Evolutionary conservation across 2,888 invertebrate species (phyloP).

Genomic region (Quadriops clusia): DNA sequence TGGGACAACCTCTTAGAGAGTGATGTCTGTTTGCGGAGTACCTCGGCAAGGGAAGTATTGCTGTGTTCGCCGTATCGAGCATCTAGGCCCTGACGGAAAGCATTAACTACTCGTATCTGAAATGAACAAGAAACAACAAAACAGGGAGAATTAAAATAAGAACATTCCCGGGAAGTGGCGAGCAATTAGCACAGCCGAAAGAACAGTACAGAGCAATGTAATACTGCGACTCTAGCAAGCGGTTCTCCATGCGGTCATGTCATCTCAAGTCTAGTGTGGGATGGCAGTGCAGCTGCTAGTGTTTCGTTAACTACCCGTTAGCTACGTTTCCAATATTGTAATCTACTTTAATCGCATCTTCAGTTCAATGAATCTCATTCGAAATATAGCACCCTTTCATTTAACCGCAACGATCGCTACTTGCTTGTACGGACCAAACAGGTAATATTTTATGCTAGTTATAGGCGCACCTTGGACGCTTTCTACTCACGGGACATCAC

Average conservation of each 20-base stretch:
- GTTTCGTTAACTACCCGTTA: too few relatives aligned
- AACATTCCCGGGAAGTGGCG: constrained; percentile 33
- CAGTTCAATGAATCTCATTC: too few relatives aligned
- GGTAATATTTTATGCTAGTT: too few relatives aligned
- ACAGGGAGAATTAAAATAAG: constrained; percentile 38
- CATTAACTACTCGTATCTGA: constrained; percentile 99
- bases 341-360: too few relatives aligned
- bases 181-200: constrained; percentile 36
- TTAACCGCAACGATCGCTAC: too few relatives aligned
- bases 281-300: too few relatives aligned
- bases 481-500: too few relatives aligned
- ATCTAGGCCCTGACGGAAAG: constrained; percentile 99
- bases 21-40: constrained; percentile 87
- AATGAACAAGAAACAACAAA: constrained; percentile 43
- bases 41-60: constrained; percentile 85
- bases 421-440: too few relatives aligned
- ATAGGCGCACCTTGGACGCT: too few relatives aligned
- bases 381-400: too few relatives aligned
- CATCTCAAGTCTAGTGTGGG: constrained; percentile 1
- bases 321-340: too few relatives aligned
- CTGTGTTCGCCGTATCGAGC: constrained; percentile 85
- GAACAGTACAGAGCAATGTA: constrained; percentile 30
- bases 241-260: constrained; percentile 21
- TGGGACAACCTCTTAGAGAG: constrained; percentile 85
- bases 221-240: constrained; percentile 22